phyloP scores from a whole-genome alignment of 2,113 vertebrate genomes.

The Amblyornis subalaris region DNA sequence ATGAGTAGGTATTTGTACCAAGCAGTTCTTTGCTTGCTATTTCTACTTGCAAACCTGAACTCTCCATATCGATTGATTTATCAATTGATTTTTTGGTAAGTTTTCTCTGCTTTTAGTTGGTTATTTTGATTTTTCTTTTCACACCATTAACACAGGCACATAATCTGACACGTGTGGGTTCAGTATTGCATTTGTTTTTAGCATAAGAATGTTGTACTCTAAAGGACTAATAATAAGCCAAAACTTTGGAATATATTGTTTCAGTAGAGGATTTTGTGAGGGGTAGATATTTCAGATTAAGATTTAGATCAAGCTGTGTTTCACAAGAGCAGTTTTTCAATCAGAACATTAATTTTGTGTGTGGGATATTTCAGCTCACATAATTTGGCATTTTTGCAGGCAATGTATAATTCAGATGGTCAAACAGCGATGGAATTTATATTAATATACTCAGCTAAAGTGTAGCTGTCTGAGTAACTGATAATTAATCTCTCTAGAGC shows the following conservation, averaged over 20 bases:
- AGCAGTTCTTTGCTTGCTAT: neutral
- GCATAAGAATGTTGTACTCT: neutral
- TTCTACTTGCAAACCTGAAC: neutral
- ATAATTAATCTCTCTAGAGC: neutral
- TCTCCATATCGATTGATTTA: rapidly evolving
- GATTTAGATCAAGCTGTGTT: neutral
- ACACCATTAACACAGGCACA: rapidly evolving
- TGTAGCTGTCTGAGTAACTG: neutral
- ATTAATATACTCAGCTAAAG: neutral
- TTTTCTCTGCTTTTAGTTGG: neutral
- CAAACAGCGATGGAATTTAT: neutral
- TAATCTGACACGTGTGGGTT: neutral
- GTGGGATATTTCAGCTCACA: neutral
- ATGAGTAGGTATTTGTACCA: neutral
- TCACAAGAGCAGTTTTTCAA: neutral
- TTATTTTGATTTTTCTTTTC: neutral
- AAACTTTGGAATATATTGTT: neutral
- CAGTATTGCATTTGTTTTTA: neutral
- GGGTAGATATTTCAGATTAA: neutral
- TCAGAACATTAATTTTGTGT: neutral
- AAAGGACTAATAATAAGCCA: neutral
- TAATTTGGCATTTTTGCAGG: neutral
- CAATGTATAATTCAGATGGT: neutral
- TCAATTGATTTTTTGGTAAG: neutral
- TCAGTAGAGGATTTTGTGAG: neutral